Evolutionary conservation across 2,888 invertebrate species (phyloP).

Genomic region (Opisthograptis luteolata): DNA sequence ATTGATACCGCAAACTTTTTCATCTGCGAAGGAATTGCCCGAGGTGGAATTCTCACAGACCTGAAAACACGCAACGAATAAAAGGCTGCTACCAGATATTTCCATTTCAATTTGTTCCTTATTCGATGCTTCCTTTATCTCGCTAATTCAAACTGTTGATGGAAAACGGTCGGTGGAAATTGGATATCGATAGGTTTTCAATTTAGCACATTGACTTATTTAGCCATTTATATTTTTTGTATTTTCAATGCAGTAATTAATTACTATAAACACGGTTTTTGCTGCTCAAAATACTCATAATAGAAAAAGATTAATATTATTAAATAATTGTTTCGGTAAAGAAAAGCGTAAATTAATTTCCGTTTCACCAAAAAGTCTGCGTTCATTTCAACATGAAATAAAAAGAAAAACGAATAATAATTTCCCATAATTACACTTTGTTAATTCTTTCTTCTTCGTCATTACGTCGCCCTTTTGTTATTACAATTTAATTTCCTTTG

Average conservation of each 20-base stretch:
- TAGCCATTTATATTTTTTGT: no score
- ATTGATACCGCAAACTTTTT: constrained; percentile 72
- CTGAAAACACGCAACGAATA: constrained; percentile 44
- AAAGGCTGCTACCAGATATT: constrained; percentile 49
- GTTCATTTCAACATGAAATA: constrained; percentile 4
- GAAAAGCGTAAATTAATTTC: constrained; percentile 12
- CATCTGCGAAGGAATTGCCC: constrained; percentile 54
- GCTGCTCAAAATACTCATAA: background rate
- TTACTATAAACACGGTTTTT: no score
- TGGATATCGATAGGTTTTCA: background rate
- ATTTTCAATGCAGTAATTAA: no score
- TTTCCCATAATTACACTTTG: constrained; percentile 36
- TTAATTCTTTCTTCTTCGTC: constrained; percentile 37
- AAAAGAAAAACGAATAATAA: constrained; percentile 31
- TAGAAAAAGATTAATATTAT: background rate
- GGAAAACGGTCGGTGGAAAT: constrained; percentile 34
- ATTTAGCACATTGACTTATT: background rate
- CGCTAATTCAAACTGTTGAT: constrained; percentile 47
- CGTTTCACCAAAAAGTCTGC: constrained; percentile 1
- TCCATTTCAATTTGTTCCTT: constrained; percentile 55
- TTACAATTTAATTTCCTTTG: constrained; percentile 35
- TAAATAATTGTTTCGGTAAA: background rate
- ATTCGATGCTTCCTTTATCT: constrained; percentile 50
- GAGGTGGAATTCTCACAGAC: constrained; percentile 47
- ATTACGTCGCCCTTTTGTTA: constrained; percentile 36